Percentiles rank a stretch among this genome's conserved stretches.
These are phyloP conservation scores for Neoarius graeffei DNA, from an alignment of 2,113 vertebrate species.

Conservation along the genomic window DNA sequence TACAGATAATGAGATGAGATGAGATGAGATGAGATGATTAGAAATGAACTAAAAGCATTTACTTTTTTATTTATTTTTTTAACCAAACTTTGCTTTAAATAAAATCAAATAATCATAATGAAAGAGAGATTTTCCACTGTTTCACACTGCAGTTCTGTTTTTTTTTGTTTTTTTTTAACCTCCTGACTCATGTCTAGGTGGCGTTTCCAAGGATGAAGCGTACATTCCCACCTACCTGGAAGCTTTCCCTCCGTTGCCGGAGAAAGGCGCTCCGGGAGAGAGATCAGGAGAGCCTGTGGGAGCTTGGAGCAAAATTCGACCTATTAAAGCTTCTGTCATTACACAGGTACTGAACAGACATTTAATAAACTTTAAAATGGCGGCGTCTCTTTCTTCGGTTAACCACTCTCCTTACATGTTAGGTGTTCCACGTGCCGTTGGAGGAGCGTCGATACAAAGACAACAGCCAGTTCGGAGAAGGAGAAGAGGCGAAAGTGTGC, in stretches of 20 bases:
- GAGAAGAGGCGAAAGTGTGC: conserved; percentile 79
- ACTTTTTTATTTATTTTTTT: not conserved
- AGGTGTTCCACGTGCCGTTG: conserved; percentile 80
- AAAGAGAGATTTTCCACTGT: not conserved
- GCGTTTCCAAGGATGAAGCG: conserved; percentile 75
- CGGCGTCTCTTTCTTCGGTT: not conserved
- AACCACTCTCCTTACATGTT: not conserved
- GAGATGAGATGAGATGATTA: not conserved
- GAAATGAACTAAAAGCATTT: not conserved
- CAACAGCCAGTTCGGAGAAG: conserved; percentile 80
- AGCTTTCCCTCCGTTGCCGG: conserved; percentile 76
- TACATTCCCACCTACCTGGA: conserved; percentile 78
- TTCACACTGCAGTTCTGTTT: not conserved
- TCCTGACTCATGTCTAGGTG: conserved; percentile 62
- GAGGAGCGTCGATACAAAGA: conserved; percentile 83
- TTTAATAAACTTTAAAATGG: not conserved
- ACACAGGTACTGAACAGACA: conserved; percentile 70
- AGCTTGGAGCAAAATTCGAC: conserved; percentile 76
- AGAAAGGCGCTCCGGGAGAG: conserved; percentile 74
- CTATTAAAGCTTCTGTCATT: conserved; percentile 76
- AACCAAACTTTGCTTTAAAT: too few relatives aligned
- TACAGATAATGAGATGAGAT: too few relatives aligned
- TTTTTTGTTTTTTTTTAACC: not conserved
- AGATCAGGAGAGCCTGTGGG: conserved; percentile 68
- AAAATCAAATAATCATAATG: not conserved